These are phyloP conservation scores for Silurus aristotelis DNA, from an alignment of 2,797 vertebrate genomes.

Conservation along the genomic window DNA sequence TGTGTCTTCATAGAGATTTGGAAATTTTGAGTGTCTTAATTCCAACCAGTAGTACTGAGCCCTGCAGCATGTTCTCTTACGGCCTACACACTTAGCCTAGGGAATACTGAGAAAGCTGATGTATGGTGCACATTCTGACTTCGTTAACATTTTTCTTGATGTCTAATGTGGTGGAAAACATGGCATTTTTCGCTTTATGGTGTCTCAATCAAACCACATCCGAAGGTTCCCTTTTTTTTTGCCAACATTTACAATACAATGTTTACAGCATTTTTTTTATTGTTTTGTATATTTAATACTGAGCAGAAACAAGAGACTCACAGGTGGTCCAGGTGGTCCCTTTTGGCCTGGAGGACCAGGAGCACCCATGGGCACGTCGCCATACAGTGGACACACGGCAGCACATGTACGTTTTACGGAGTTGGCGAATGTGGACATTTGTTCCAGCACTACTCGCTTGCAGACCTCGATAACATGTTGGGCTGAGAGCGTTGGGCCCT, in stretches of 20 bases:
- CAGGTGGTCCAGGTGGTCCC: conserved; percentile 70
- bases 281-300: not conserved
- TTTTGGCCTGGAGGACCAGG: conserved; percentile 70
- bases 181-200: conserved; percentile 27
- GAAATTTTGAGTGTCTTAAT: conserved; percentile 78
- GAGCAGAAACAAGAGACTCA: conserved; percentile 62
- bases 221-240: conserved; percentile 32
- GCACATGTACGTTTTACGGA: conserved; percentile 76
- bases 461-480: conserved; percentile 77
- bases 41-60: conserved; percentile 75
- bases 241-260: not conserved
- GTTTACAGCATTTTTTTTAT: not conserved
- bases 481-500: conserved; percentile 73
- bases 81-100: conserved; percentile 60
- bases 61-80: conserved; percentile 59
- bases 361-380: conserved; percentile 74
- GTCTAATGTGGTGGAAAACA: conserved; percentile 41
- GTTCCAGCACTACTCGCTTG: conserved; percentile 77
- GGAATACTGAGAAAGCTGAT: conserved; percentile 56
- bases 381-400: conserved; percentile 77
- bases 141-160: conserved; percentile 42
- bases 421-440: conserved; percentile 80
- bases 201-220: conserved; percentile 42
- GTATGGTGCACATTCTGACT: conserved; percentile 56
- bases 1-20: conserved; percentile 75